Base-by-base conservation (phyloP, 2,797 vertebrate species). In the Diceros bicornis region DNA sequence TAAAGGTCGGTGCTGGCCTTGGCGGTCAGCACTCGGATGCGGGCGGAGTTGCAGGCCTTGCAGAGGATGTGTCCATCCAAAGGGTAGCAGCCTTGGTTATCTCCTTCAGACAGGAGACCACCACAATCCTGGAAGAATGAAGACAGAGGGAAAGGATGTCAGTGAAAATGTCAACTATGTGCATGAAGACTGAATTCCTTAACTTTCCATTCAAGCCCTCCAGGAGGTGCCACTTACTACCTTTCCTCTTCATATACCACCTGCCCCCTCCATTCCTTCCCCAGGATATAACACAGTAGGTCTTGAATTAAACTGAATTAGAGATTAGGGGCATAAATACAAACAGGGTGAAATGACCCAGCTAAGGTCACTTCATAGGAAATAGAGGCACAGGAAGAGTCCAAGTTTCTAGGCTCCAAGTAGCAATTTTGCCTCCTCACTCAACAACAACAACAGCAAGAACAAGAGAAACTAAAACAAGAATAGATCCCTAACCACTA, bases 1-100 rank as follows among this genome's bases (percentile, higher is more conserved):
- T 99, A 99, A 98, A 99, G 99, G 98, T 99, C 99, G 92, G 99
- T 99, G 99, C 99, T 99, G 97, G 99, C 99, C 99, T 99, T 99
- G 98, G 99, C 99, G 29, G 99, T 99, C 94, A 99, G 99, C 96
- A 99, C 99, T 98, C 99, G 99, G 99, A 99, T 99, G 97, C 99
- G 99, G 98, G 98, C 98, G 37, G 99, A 99, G 99, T 99, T 99
- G 99, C 99, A 99, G 98, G 99, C 99, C 99, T 99, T 99, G 99
- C 99, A 99, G 97, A 99, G 99, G 98, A 99, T 99, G 95, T 99
- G 99, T 94, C 99, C 99, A 0, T 99, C 99, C 99, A 99, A 98
- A 62, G 99, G 99, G 98, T 99, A 99, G 98, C 99, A 99, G 98
- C 99, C 99, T 98, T 99, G 99, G 98, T 99, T 99, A 95, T 99